Evolutionary conservation across 1,140 invertebrate species (phyloP), one percentile per base, ranked within the genome.

Genomic region (Cydia pomonella): DNA sequence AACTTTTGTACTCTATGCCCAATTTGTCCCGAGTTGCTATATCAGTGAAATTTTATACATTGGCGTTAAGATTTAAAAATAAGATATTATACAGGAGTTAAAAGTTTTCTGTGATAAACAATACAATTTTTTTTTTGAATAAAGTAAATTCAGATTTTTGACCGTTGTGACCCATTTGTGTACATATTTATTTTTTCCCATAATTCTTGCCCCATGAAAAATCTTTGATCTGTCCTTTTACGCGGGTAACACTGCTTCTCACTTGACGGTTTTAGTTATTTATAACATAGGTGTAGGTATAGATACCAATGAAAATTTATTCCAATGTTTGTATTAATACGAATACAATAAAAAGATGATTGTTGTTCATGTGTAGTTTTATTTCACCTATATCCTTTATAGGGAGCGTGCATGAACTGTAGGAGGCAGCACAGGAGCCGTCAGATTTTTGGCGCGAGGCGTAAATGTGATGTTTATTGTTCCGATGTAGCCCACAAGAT

Each of bases 11-110:
- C 12, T 47, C 44, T 47, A 47, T 16, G 44, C 44, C 44, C 44
- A 3, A 16, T 47, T 91, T 76, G 87, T 53, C 50, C 50, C 16
- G n/a, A 21, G n/a, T 53, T 53, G 50, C 7, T 53, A 21, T 53
- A 18, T 18, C 50, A 53, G 50, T 53, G 50, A 16, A 53, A 18
- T 53, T 53, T 21, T 53, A 53, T 18, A 53, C n/a, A 53, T 53
- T 21, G 50, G 50, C 18, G 50, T 53, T n/a, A n/a, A 53, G 16
- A 16, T n/a, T 53, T 53, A n/a, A 53, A 53, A 53, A 53, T 18
- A 18, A 53, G 16, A n/a, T 50, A 7, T 18, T 53, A 53, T 53
- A 53, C n/a, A 53, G 50, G 12, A 16, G 16, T 9, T 7, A 53
- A 53, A 53, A 53, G 50, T n/a, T 53, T 53, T 53, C 50, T 53